Percentiles rank a stretch among this genome's conserved stretches.
Evolutionary conservation across 2,113 vertebrate species (phyloP).

Genomic region (Pseudorhombus dupliciocellatus): DNA sequence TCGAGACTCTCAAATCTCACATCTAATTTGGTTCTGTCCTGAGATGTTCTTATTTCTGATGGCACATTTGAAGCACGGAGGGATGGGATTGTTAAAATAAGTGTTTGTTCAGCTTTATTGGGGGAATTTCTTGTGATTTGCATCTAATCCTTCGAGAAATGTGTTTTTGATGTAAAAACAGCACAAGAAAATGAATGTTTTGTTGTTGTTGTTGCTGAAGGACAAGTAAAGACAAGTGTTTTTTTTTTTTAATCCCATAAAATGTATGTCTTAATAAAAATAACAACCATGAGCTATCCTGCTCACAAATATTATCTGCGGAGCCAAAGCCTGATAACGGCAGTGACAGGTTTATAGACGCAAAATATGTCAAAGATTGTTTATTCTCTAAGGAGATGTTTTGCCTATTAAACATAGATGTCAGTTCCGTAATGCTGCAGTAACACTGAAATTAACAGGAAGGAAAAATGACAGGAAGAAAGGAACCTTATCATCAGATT

Average conservation of each 20-base stretch:
- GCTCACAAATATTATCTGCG: background rate
- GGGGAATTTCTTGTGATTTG: background rate
- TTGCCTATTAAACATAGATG: no score
- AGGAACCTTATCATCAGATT: no score
- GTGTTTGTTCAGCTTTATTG: background rate
- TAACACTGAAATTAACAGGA: no score
- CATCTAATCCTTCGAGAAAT: background rate
- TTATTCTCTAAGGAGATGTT: no score
- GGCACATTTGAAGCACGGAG: background rate
- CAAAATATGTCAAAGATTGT: background rate
- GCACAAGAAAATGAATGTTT: background rate
- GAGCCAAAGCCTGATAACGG: background rate
- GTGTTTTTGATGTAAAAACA: slow-evolving; percentile 6
- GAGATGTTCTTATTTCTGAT: background rate
- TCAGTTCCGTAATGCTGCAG: no score
- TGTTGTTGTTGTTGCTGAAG: background rate
- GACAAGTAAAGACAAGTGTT: background rate
- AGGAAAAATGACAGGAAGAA: no score
- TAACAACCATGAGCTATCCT: background rate
- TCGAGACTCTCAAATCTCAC: slow-evolving; percentile 4
- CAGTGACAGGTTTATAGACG: background rate
- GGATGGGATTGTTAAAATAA: background rate
- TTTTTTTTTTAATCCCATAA: background rate
- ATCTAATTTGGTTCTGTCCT: background rate
- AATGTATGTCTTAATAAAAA: background rate